phyloP scores from a whole-genome alignment of 2,113 vertebrate species.

The Zosterops japonicus region DNA sequence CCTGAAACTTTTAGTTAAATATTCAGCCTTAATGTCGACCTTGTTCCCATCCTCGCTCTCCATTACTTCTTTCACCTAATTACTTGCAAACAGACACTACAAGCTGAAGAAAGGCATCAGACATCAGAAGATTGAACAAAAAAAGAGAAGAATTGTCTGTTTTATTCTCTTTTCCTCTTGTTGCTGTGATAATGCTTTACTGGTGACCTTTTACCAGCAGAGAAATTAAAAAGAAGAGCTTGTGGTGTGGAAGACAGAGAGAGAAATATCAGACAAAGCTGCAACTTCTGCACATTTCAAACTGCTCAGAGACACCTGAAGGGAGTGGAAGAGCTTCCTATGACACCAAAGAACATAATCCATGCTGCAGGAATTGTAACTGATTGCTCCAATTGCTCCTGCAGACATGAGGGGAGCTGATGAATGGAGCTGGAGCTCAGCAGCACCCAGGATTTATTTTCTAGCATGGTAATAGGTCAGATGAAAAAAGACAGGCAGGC shows the following conservation, averaged over 20 bases:
- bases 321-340: background rate
- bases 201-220: background rate
- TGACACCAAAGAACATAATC: background rate
- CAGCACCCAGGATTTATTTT: background rate
- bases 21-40: background rate
- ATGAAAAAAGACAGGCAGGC: background rate
- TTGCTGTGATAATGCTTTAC: background rate
- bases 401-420: accelerated
- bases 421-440: background rate
- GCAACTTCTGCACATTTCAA: background rate
- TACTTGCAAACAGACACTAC: background rate
- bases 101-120: background rate
- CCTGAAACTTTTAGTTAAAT: background rate
- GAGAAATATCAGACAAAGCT: accelerated
- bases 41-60: background rate
- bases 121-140: background rate
- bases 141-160: background rate
- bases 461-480: background rate
- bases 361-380: accelerated
- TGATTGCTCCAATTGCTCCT: background rate
- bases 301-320: background rate
- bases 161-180: background rate
- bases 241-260: background rate
- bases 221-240: background rate
- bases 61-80: background rate